Evolutionary conservation across 1,140 invertebrate genomes (phyloP).

Genomic region (Melanaphis sacchari): DNA sequence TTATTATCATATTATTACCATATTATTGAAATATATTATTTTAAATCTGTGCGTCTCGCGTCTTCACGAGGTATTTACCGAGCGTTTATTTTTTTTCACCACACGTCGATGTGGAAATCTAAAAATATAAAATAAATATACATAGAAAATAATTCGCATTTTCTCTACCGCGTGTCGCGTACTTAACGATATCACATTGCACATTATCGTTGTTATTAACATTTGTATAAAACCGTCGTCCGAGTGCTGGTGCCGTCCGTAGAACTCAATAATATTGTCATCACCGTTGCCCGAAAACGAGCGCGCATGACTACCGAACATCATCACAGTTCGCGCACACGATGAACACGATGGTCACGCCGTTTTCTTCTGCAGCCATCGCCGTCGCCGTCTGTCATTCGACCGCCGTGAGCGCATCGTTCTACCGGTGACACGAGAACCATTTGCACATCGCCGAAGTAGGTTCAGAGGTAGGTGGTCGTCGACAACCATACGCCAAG

Average conservation of each 20-base stretch:
- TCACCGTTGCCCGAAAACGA: not conserved
- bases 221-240: not conserved
- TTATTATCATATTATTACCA: not conserved
- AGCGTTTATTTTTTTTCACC: not conserved
- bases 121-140: not conserved
- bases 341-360: not conserved
- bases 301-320: not conserved
- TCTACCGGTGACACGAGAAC: conserved; percentile 17
- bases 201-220: not conserved
- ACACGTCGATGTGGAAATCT: not conserved
- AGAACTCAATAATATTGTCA: not conserved
- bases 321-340: not conserved
- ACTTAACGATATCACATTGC: too few relatives aligned
- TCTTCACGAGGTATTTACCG: not conserved
- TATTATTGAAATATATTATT: not conserved
- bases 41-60: not conserved
- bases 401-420: not conserved
- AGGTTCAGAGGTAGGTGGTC: not conserved
- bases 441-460: not conserved
- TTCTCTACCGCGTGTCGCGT: not conserved
- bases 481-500: not conserved
- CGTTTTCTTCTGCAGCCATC: not conserved
- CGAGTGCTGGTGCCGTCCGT: not conserved
- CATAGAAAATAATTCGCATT: not conserved
- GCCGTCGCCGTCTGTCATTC: not conserved